Base-by-base conservation (phyloP, 2,888 invertebrate species). In the Lasioglossum vierecki region DNA sequence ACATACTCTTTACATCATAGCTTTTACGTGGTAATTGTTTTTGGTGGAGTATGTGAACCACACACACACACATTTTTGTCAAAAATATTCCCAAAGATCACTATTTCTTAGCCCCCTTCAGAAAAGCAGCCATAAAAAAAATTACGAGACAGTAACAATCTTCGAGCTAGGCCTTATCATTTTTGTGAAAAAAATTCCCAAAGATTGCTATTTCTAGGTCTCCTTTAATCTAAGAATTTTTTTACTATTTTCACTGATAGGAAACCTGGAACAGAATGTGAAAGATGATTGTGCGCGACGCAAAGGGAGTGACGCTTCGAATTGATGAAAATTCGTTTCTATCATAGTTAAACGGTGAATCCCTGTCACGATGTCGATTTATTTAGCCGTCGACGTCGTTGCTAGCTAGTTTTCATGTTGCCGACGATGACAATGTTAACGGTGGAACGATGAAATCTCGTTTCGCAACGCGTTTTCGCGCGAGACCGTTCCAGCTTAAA, bases 401-500 rank as follows among this genome's bases (percentile, higher is more conserved):
- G 15, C 53, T 35, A 4, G 22, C 76, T 26, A 35, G 63, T 73
- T 76, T 35, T 73, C 82, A 22, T 71, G 39, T 39, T 22, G 66
- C 72, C 22, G 41, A 15, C 49, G 49, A 73, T 68, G 41, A n/a
- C 60, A 26, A 26, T n/a, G 26, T 49, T 53, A 57, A n/a, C 46
- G 74, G 35, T 53, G 6, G n/a, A 26, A 66, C 84, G 83, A 80
- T 79, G 84, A 66, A 81, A 78, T 81, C 71, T 71, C 49, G 22
- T 53, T 53, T 53, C 22, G 49, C 22, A 53, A 53, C 49, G 44
- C 83, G 88, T 84, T 89, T 88, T 85, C 84, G 84, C 85, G 83
- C 76, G 30, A 53, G 49, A 53, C 49, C 63, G 66, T 41, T 78
- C 70, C 49, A 84, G 88, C 22, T 86, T 89, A 88, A 90, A 88